Evolutionary conservation across 2,113 vertebrate genomes (phyloP), one percentile per base, ranked within the genome.

Genomic region (Percopsis transmontana): DNA sequence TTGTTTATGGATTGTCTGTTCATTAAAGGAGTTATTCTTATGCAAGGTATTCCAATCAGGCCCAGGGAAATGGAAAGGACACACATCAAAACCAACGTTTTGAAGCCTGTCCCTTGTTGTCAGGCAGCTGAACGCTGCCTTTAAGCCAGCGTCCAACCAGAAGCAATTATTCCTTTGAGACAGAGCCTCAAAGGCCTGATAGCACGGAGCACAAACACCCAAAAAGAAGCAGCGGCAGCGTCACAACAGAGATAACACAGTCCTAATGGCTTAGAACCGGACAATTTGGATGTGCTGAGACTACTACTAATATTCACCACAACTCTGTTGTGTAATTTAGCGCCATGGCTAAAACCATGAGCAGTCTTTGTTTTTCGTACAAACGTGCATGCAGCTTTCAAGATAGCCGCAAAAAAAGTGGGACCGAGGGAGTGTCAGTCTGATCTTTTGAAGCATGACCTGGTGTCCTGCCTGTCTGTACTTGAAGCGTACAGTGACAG

Each of bases 91-190:
- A 33, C 27, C 27, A 33, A 33, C 8, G 52, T 19, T 57, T 48
- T 65, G 62, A 69, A 62, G 56, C 33, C 15, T 3, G 51, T 66
- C 60, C 53, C 39, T 66, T 80, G 82, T 82, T 79, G 73, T 73
- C 65, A 52, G 62, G 76, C 54, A 71, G 62, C 24, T 27, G 45
- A 13, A 55, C 52, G 38, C 39, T 60, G 55, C 48, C 57, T 20
- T 56, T 66, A 73, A 19, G 55, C 42, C 62, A 62, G 51, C 33
- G 51, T 69, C 45, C 50, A 62, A 70, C 60, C 44, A 64, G 20
- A 42, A 56, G 52, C 40, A 64, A 51, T 60, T 66, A 14, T 47
- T 21, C 20, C 14, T 40, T 21, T 59, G 14, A 65, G 45, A 58
- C 38, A 59, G 23, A 58, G 23, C 62, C n/a, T 7, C 44, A 57